Evolutionary conservation across 1,140 invertebrate genomes (phyloP).

Genomic region (Ceratina japonica): DNA sequence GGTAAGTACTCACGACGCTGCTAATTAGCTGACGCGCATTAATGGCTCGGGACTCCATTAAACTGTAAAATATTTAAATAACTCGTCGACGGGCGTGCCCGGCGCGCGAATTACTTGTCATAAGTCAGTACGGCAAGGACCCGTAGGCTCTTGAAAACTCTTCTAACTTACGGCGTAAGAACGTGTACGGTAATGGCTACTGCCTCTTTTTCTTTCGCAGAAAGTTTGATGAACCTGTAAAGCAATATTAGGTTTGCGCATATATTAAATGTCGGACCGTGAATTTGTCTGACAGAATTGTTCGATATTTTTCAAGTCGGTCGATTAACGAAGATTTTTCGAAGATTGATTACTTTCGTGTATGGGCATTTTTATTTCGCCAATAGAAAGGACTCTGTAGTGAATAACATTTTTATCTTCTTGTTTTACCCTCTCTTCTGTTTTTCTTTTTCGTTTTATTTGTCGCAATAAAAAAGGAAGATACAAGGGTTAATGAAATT

Average conservation of each 20-base stretch:
- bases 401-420: slow-evolving; percentile 10
- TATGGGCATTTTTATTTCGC: neutral
- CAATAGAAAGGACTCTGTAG: slow-evolving; percentile 11
- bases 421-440: neutral
- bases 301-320: too few relatives aligned
- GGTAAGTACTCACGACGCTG: slow-evolving; percentile 46
- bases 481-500: slow-evolving; percentile 46
- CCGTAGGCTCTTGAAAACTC: slow-evolving; percentile 22
- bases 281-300: too few relatives aligned
- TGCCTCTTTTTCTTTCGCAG: slow-evolving; percentile 24
- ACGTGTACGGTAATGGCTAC: slow-evolving; percentile 38
- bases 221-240: slow-evolving; percentile 51
- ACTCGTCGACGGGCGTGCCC: slow-evolving; percentile 62
- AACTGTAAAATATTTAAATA: slow-evolving; percentile 73
- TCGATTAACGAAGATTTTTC: neutral
- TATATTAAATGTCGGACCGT: too few relatives aligned
- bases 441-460: slow-evolving; percentile 50
- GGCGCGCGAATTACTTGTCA: slow-evolving; percentile 61
- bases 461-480: slow-evolving; percentile 48
- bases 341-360: neutral
- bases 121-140: slow-evolving; percentile 49
- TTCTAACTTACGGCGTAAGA: slow-evolving; percentile 29
- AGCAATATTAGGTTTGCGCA: slow-evolving; percentile 42
- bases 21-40: slow-evolving; percentile 70
- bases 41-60: slow-evolving; percentile 68